phyloP scores from a whole-genome alignment of 2,888 invertebrate genomes.

The Tipula unca region DNA sequence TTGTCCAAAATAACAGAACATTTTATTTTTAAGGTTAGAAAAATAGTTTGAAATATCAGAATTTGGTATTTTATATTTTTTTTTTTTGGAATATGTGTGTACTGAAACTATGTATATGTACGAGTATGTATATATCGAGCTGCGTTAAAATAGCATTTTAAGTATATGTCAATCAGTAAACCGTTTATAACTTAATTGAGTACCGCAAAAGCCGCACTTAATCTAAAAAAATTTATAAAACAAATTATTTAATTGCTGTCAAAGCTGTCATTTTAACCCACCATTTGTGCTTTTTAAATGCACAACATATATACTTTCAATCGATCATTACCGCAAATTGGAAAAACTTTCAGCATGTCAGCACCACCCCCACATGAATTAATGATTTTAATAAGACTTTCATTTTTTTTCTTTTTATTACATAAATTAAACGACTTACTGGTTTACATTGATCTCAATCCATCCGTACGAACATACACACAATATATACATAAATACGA shows the following conservation, averaged over 20 bases:
- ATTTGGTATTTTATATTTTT: background rate
- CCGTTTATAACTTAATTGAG: background rate
- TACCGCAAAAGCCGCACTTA: background rate
- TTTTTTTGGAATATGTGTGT: too few species aligned
- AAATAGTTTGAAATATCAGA: background rate
- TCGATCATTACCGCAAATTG: background rate
- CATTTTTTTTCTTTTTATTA: background rate
- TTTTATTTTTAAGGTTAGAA: background rate
- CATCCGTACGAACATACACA: background rate
- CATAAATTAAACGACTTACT: background rate
- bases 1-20: slow-evolving; percentile 1
- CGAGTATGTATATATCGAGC: too few species aligned
- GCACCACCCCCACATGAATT: background rate
- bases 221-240: background rate
- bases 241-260: background rate
- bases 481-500: background rate
- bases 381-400: background rate
- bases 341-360: background rate
- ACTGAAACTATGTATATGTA: too few species aligned
- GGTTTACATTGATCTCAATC: background rate
- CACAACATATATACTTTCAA: background rate
- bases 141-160: background rate
- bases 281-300: background rate
- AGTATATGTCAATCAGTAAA: background rate
- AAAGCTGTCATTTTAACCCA: background rate